Conservation (phyloP, 2,888 invertebrate genomes). For the Heliconius ethilla region DNA sequence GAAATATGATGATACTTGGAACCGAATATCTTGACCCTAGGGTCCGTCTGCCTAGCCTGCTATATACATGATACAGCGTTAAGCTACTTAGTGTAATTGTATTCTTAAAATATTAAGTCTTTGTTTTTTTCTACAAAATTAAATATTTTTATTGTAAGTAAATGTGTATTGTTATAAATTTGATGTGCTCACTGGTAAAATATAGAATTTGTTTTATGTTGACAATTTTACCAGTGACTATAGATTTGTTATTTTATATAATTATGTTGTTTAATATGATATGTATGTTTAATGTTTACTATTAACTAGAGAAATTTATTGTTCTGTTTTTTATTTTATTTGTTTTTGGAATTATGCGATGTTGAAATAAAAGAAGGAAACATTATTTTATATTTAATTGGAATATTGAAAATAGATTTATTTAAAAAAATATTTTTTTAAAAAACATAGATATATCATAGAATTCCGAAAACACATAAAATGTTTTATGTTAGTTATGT, state of each 20-base stretch:
- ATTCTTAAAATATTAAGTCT: too few relatives aligned
- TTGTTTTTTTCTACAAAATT: too few relatives aligned
- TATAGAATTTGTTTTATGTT: too few relatives aligned
- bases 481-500: constrained; percentile 29
- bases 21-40: not conserved
- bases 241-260: too few relatives aligned
- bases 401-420: too few relatives aligned
- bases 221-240: too few relatives aligned
- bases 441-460: not conserved
- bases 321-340: constrained; percentile 36
- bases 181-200: too few relatives aligned
- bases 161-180: too few relatives aligned
- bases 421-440: not conserved
- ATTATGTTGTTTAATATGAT: not conserved
- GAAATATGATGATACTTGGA: too few relatives aligned
- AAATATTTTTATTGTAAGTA: too few relatives aligned
- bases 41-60: not conserved
- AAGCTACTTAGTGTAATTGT: not conserved
- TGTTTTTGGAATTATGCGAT: constrained; percentile 23
- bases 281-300: constrained; percentile 35
- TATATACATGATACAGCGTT: not conserved
- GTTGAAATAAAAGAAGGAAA: too few relatives aligned
- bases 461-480: constrained; percentile 25
- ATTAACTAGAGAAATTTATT: constrained; percentile 36
- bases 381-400: too few relatives aligned